Evolutionary conservation across 1,140 invertebrate species (phyloP), one percentile per base, ranked within the genome.

Genomic region (Hestina assimilis): DNA sequence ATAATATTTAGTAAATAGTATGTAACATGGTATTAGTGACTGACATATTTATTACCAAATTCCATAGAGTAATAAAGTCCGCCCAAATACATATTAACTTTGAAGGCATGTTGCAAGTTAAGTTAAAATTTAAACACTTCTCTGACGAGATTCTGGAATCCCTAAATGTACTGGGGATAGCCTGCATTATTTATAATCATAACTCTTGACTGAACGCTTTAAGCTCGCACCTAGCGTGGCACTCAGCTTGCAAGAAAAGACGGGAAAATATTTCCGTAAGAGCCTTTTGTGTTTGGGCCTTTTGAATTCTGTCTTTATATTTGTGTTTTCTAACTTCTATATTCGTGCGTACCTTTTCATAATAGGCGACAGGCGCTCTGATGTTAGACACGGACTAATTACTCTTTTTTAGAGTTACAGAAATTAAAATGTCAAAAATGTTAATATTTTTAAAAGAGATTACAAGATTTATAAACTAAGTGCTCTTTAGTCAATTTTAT

Each of bases 111-210:
- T 28, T n/a, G 24, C n/a, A 6, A 3, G n/a, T n/a, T 28, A 28
- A 28, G n/a, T 28, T 28, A 8, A 28, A 28, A 28, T 28, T 28
- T 28, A 28, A 28, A 26, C 8, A 28, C 43, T 11, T 31, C 51
- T 11, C 1, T 47, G 46, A 50, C 64, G 14, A 33, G 1, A 7
- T 12, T 12, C 29, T 33, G 11, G 12, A 33, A 1, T 14, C 8
- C 12, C 31, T 38, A 17, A 38, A 38, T 19, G 15, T 19, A 17
- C 14, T 3, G 14, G 7, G 9, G 31, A 7, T 6, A 53, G 52
- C 63, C 61, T 72, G 74, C 67, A 70, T 74, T 66, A 72, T 80
- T 73, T 71, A 75, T 73, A 75, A 75, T 73, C 60, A 73, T 70
- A 77, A 73, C 67, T 70, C 24, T 45, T 54, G 50, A 61, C 54